Percentiles rank a stretch among this genome's conserved stretches.
Conservation (phyloP, 2,888 invertebrate species). For the Hyposoter dolosus region DNA sequence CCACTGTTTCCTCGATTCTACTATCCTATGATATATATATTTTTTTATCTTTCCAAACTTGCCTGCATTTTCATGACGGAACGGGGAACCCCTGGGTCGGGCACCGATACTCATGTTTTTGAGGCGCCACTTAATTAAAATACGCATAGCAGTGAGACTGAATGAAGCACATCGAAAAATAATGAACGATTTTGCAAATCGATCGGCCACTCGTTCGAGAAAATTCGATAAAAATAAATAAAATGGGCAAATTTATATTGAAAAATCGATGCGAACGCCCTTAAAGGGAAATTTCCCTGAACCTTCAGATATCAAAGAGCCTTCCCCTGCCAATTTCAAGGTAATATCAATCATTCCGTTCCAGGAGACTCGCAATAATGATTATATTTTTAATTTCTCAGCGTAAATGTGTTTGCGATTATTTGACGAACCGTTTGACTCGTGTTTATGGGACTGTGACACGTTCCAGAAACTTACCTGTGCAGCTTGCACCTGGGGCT, state of each 20-base stretch:
- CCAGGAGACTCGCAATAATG: background rate
- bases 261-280: background rate
- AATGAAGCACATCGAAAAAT: background rate
- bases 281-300: background rate
- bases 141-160: background rate
- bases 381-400: background rate
- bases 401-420: background rate
- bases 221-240: background rate
- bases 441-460: background rate
- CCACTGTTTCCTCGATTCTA: constrained; percentile 46
- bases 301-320: constrained; percentile 1
- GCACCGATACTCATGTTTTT: constrained; percentile 83
- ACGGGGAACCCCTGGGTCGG: constrained; percentile 89
- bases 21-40: constrained; percentile 38
- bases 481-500: constrained; percentile 57
- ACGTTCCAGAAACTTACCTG: constrained; percentile 63
- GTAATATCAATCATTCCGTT: background rate
- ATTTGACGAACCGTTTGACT: constrained; percentile 1
- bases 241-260: background rate
- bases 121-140: constrained; percentile 13
- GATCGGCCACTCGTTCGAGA: background rate
- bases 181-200: background rate
- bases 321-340: constrained; percentile 45
- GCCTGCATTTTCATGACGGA: constrained; percentile 67
- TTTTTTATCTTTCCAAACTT: constrained; percentile 68